These are phyloP conservation scores for Nemoura dubitans DNA, from an alignment of 2,888 invertebrate species.

Conservation along the genomic window DNA sequence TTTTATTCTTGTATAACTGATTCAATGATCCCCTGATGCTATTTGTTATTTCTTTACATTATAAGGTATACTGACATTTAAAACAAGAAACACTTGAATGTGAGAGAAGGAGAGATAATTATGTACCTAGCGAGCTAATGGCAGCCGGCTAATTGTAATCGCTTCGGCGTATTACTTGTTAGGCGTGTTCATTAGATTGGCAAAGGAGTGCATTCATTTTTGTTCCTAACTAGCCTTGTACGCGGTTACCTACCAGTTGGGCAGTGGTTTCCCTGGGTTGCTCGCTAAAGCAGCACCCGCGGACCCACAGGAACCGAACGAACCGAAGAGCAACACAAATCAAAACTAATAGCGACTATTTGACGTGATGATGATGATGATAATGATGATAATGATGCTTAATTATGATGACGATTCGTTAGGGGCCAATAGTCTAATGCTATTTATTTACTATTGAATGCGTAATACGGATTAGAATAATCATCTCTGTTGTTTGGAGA, in stretches of 20 bases:
- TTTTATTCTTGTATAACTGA: conserved; percentile 39
- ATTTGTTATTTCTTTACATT: conserved; percentile 26
- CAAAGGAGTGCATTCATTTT: conserved; percentile 20
- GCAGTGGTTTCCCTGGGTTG: not conserved
- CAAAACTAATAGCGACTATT: conserved; percentile 28
- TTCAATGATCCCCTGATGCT: conserved; percentile 27
- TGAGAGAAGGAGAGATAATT: not conserved
- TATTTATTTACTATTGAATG: conserved; percentile 14
- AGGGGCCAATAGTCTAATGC: not conserved
- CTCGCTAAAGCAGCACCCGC: not conserved
- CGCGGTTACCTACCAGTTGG: not conserved
- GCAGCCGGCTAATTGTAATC: not conserved
- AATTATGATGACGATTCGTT: conserved; percentile 9
- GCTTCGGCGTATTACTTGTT: not conserved
- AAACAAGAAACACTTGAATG: not conserved
- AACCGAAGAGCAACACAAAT: conserved; percentile 40
- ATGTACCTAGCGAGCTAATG: not conserved
- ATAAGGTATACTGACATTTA: not conserved
- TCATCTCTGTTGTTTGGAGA: conserved; percentile 1
- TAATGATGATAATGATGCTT: conserved; percentile 23
- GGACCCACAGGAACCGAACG: not conserved
- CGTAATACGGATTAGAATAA: not conserved
- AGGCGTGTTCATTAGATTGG: conserved; percentile 5
- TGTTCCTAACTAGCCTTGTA: conserved; percentile 40
- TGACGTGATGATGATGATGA: conserved; percentile 22